Base-by-base conservation (phyloP, 2,888 invertebrate genomes). In the Leptinotarsa peninsularis region DNA sequence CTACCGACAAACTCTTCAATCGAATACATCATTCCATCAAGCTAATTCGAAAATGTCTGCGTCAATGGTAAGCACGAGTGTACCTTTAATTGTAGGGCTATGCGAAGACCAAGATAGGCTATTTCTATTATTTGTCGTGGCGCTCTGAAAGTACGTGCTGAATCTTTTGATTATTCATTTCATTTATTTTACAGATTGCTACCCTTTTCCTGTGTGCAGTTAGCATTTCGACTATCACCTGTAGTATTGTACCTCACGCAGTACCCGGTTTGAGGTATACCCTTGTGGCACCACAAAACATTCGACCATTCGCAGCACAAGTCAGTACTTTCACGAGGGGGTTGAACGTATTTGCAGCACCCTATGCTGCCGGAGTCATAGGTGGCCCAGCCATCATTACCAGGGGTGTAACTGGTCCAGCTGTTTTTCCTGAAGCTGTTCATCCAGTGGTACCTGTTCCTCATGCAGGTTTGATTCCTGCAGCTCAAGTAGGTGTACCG, bases 291-390 rank as follows among this genome's bases (percentile, higher is more conserved):
- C 93, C 93, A 0, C 91, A 92, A 79, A 92, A 92, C 80, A 89
- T 92, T 63, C 90, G 91, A 67, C 93, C 93, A 2, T 92, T 91
- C 81, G 91, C 92, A 2, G 90, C 91, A 3, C 91, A 92, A 85
- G 87, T 92, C 75, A 92, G 89, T 86, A 89, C 92, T 14, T 90
- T 90, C 77, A 89, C 69, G 83, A 80, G 87, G 90, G 76, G 90
- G 89, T 73, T 85, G 10, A 79, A 81, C 63, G 89, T 90, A 77
- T 89, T 90, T 73, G 89, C 90, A 75, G 89, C 87, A 13, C 84
- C 85, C 4, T 83, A 83, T 58, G 85, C 85, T 13, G 85, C 85
- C 15, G 85, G 85, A 17, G 82, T 84, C 14, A 58, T 83, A 49
- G 81, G 82, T 49, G 81, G 78, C 27, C 79, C 82, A 52, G 83